Conservation (phyloP, 2,888 invertebrate genomes). For the Gortyna flavago region DNA sequence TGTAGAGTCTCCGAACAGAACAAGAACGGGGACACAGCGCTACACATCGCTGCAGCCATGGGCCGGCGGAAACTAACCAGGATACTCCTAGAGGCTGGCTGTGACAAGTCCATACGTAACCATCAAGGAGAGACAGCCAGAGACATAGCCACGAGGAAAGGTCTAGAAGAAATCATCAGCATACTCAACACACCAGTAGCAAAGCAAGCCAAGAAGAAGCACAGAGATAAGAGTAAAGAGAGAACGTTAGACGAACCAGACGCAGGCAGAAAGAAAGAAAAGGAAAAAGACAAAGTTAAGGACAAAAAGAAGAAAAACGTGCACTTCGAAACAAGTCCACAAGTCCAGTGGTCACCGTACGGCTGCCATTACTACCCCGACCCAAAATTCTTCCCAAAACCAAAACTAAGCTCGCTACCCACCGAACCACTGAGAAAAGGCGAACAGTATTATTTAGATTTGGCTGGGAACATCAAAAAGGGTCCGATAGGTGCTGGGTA, state of each 20-base stretch:
- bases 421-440: slow-evolving; percentile 96
- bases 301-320: slow-evolving; percentile 88
- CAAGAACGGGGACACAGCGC: slow-evolving; percentile 98
- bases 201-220: slow-evolving; percentile 84
- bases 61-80: slow-evolving; percentile 97
- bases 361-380: slow-evolving; percentile 98
- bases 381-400: slow-evolving; percentile 95
- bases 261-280: slow-evolving; percentile 83
- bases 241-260: slow-evolving; percentile 89
- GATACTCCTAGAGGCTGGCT: slow-evolving; percentile 96
- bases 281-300: slow-evolving; percentile 85
- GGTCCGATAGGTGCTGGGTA: slow-evolving; percentile 98
- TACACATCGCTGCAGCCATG: slow-evolving; percentile 98
- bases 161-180: slow-evolving; percentile 94
- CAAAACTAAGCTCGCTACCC: slow-evolving; percentile 95
- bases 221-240: slow-evolving; percentile 88
- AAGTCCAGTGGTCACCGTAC: slow-evolving; percentile 95
- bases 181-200: slow-evolving; percentile 92
- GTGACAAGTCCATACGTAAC: slow-evolving; percentile 92
- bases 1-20: slow-evolving; percentile 97
- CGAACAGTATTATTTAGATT: slow-evolving; percentile 98
- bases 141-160: slow-evolving; percentile 97
- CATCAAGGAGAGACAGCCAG: slow-evolving; percentile 97
- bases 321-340: slow-evolving; percentile 88
- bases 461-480: slow-evolving; percentile 98